A percentile compares a stretch with the other conserved stretches of the same genome.
These are phyloP conservation scores for Pocillopora damicornis DNA, from an alignment of 64 coral and sea anemone genomes.

Conservation along the genomic window DNA sequence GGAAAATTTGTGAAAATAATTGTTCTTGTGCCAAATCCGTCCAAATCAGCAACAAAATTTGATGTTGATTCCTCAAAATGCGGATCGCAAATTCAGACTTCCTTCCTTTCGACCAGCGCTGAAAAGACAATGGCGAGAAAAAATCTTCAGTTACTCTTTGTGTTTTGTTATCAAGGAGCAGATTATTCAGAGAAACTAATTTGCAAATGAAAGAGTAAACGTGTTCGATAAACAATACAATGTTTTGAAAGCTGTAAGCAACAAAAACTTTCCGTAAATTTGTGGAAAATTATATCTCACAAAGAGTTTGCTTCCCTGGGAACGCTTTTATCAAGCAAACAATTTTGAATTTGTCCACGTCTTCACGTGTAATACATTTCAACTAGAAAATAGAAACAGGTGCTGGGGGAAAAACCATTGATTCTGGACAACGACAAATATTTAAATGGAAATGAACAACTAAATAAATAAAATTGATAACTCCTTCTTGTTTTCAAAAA, in stretches of 20 bases:
- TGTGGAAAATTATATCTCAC: neutral
- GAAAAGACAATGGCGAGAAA: neutral
- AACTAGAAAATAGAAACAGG: neutral
- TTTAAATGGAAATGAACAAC: conserved; percentile 19
- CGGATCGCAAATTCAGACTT: neutral
- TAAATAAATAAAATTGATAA: neutral
- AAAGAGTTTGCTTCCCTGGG: neutral
- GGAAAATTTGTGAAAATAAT: neutral
- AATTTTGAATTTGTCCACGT: neutral
- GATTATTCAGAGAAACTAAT: conserved; percentile 24
- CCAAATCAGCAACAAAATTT: neutral
- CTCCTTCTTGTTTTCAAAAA: neutral
- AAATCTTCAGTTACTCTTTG: neutral
- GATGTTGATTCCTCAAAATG: neutral
- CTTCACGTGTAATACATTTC: neutral
- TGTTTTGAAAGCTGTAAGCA: neutral
- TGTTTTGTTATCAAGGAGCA: neutral
- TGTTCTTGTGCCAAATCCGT: neutral
- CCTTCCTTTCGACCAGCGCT: neutral
- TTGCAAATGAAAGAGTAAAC: conserved; percentile 28
- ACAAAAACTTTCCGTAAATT: neutral
- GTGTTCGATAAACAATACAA: neutral
- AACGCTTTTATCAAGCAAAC: conserved; percentile 3
- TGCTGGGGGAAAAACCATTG: conserved; percentile 39
- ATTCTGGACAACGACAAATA: conserved; percentile 24